Percentiles rank a stretch among this genome's conserved stretches.
These are phyloP conservation scores for Latrodectus geometricus DNA, from an alignment of 1,140 invertebrate genomes.

Conservation along the genomic window DNA sequence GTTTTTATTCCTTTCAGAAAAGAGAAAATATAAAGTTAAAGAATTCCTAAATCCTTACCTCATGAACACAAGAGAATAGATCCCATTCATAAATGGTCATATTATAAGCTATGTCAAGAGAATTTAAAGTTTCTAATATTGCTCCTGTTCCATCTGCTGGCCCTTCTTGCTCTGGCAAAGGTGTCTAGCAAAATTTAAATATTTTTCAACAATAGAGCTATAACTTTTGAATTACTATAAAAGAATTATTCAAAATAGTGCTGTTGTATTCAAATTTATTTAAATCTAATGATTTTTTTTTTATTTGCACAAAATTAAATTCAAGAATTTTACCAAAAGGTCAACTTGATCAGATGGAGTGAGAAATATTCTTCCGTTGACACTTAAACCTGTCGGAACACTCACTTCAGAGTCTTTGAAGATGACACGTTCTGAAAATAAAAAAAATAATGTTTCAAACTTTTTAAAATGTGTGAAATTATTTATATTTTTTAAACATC, in stretches of 20 bases:
- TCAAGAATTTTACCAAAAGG: slow-evolving; percentile 76
- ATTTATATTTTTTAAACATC: no score
- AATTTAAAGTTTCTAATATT: slow-evolving; percentile 81
- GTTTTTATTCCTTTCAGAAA: no score
- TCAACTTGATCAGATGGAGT: slow-evolving; percentile 85
- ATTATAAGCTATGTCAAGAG: slow-evolving; percentile 84
- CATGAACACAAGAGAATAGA: slow-evolving; percentile 84
- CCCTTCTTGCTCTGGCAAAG: slow-evolving; percentile 83
- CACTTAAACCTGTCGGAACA: slow-evolving; percentile 80
- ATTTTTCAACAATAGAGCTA: no score
- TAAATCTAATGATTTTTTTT: no score
- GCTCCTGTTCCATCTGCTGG: slow-evolving; percentile 76
- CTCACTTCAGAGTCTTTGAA: slow-evolving; percentile 84
- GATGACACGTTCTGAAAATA: slow-evolving; percentile 76
- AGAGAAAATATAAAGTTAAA: no score
- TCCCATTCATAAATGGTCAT: slow-evolving; percentile 88
- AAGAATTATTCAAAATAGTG: no score
- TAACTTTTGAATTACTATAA: no score
- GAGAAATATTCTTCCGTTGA: slow-evolving; percentile 85
- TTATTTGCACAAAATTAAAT: background rate
- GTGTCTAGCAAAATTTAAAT: slow-evolving; percentile 73
- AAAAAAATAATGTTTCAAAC: background rate
- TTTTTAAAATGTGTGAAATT: no score
- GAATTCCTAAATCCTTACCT: slow-evolving; percentile 71
- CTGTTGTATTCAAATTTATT: no score